Conservation (phyloP, 2,113 vertebrate genomes). For the Polypterus senegalus region DNA sequence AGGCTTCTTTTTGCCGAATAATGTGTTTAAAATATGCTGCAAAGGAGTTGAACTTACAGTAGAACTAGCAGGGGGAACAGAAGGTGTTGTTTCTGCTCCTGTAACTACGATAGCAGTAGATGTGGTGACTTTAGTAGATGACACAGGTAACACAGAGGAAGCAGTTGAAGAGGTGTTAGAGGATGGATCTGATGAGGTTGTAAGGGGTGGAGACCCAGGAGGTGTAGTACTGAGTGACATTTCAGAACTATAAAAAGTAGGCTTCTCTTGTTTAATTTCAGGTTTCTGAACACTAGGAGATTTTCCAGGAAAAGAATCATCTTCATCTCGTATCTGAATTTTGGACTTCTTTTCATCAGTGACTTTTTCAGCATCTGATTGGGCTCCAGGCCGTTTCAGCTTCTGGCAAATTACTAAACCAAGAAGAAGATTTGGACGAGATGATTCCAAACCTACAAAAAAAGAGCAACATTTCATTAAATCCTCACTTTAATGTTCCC, state of each 20-base stretch:
- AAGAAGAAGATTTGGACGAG: constrained; percentile 82
- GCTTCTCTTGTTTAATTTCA: constrained; percentile 55
- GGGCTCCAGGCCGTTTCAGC: constrained; percentile 50
- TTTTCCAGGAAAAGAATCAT: constrained; percentile 45
- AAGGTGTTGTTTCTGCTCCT: constrained; percentile 25
- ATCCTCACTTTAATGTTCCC: too few relatives aligned
- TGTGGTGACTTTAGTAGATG: constrained; percentile 34
- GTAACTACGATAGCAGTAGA: constrained; percentile 8
- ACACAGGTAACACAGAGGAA: constrained; percentile 39
- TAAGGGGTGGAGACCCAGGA: constrained; percentile 56
- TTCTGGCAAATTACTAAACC: constrained; percentile 86
- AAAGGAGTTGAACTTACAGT: constrained; percentile 47
- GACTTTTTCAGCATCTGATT: constrained; percentile 44
- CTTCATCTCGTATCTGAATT: constrained; percentile 47
- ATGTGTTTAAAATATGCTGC: constrained; percentile 73
- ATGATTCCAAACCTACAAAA: constrained; percentile 74
- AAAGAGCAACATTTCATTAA: constrained; percentile 10
- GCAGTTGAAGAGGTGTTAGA: constrained; percentile 30
- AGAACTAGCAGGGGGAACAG: constrained; percentile 20
- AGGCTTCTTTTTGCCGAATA: constrained; percentile 66
- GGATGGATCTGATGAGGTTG: constrained; percentile 40
- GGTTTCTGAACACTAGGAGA: constrained; percentile 33
- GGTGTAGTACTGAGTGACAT: constrained; percentile 40
- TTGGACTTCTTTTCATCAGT: constrained; percentile 66
- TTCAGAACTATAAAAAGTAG: constrained; percentile 50